These are phyloP conservation scores for Crioceris asparagi DNA, from an alignment of 2,888 invertebrate genomes.

Conservation along the genomic window DNA sequence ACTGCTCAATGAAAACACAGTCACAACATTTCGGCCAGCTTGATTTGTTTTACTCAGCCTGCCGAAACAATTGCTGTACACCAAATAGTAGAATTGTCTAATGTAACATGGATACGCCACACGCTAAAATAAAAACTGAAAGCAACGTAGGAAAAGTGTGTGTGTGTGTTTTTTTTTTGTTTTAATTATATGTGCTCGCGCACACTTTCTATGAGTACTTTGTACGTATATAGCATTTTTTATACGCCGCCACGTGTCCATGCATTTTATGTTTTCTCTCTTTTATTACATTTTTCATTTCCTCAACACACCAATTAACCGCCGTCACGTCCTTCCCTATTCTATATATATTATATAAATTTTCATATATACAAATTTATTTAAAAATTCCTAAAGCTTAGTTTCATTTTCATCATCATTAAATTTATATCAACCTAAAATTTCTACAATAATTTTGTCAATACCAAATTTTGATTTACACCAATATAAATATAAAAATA, in stretches of 20 bases:
- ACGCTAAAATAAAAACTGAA: conserved; percentile 36
- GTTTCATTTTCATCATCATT: conserved; percentile 40
- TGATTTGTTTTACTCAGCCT: conserved; percentile 19
- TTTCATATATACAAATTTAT: conserved; percentile 59
- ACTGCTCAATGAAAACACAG: conserved; percentile 56
- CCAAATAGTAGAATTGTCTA: conserved; percentile 44
- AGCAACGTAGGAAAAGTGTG: conserved; percentile 35
- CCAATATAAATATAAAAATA: conserved; percentile 44
- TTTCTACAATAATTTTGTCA: conserved; percentile 40
- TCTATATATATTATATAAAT: conserved; percentile 50
- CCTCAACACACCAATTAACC: too few relatives aligned
- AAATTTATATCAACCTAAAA: conserved; percentile 40
- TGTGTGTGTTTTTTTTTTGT: too few relatives aligned
- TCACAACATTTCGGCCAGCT: conserved; percentile 39
- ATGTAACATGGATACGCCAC: conserved; percentile 43
- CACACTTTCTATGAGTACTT: conserved; percentile 38
- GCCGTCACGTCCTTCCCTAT: conserved; percentile 35
- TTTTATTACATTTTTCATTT: neutral
- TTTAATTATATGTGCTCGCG: too few relatives aligned
- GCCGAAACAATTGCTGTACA: conserved; percentile 42
- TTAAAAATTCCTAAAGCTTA: conserved; percentile 58
- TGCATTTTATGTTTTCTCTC: conserved; percentile 4
- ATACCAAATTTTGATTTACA: conserved; percentile 44
- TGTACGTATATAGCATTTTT: conserved; percentile 41
- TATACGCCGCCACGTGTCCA: conserved; percentile 38